A percentile compares a stretch with the other conserved stretches of the same genome.
These are phyloP conservation scores for Pelosia muscerda DNA, from an alignment of 2,888 invertebrate genomes.

Conservation along the genomic window DNA sequence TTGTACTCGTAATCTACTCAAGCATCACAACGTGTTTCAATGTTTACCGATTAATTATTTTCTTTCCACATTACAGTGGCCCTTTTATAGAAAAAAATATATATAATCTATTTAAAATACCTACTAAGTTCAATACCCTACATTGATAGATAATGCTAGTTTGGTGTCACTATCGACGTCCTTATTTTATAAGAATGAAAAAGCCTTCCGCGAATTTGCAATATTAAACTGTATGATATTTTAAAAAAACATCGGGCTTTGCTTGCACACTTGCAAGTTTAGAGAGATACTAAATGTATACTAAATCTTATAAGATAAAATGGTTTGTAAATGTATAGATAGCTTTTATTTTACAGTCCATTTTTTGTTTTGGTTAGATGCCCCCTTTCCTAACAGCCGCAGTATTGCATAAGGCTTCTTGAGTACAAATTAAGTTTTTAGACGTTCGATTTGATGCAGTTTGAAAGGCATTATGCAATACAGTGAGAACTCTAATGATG, in stretches of 20 bases:
- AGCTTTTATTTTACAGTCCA: background rate
- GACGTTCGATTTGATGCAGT: slow-evolving; percentile 22
- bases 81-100: no score
- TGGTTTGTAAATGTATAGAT: background rate
- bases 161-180: background rate
- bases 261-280: background rate
- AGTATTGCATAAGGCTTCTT: slow-evolving; percentile 9
- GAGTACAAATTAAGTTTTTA: slow-evolving; percentile 11
- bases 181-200: background rate
- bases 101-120: no score
- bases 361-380: background rate
- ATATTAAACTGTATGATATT: no score
- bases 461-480: slow-evolving; percentile 44
- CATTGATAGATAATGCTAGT: background rate
- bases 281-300: background rate
- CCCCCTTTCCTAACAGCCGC: background rate
- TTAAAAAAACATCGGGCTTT: background rate
- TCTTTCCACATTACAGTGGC: background rate
- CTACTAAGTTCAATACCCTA: no score
- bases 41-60: slow-evolving; percentile 16
- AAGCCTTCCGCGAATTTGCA: no score
- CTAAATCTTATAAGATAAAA: no score
- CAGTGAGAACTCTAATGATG: slow-evolving; percentile 16
- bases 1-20: slow-evolving; percentile 39
- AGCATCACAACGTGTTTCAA: slow-evolving; percentile 31